Conservation (phyloP, 2,888 invertebrate species). For the Abrostola triplasia region DNA sequence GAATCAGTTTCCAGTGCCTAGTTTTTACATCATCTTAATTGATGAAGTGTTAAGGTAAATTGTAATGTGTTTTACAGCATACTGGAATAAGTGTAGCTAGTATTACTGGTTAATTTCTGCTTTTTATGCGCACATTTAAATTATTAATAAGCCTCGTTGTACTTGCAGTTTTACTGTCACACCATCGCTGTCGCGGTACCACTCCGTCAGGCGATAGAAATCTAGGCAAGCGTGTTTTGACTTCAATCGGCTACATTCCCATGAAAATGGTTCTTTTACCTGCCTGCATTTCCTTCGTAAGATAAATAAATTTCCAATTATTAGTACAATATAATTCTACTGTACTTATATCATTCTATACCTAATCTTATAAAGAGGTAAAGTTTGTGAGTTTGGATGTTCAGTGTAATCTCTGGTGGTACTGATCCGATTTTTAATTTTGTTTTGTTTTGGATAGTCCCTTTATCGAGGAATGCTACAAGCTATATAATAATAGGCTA, state of each 20-base stretch:
- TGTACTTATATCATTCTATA: too few relatives aligned
- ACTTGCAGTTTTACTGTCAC: constrained; percentile 13
- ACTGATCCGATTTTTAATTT: too few relatives aligned
- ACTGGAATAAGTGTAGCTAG: constrained; percentile 26
- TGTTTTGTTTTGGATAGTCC: too few relatives aligned
- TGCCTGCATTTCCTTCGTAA: constrained; percentile 32
- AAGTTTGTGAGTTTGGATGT: too few relatives aligned
- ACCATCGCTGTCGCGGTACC: constrained; percentile 1
- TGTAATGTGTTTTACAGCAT: constrained; percentile 24
- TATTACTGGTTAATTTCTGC: constrained; percentile 13
- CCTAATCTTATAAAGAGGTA: too few relatives aligned
- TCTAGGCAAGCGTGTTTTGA: constrained; percentile 53
- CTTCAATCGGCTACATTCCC: constrained; percentile 43
- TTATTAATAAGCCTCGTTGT: constrained; percentile 19
- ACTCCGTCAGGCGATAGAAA: constrained; percentile 43
- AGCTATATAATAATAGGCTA: too few relatives aligned
- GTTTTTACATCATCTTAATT: constrained; percentile 26
- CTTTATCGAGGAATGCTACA: too few relatives aligned
- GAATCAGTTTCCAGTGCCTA: constrained; percentile 22
- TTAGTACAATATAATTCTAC: constrained; percentile 10
- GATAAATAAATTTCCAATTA: constrained; percentile 26
- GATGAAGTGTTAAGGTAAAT: constrained; percentile 30
- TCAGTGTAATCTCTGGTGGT: too few relatives aligned
- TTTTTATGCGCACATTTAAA: constrained; percentile 32
- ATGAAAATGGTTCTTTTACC: constrained; percentile 40